A percentile compares a stretch with the other conserved stretches of the same genome.
These are phyloP conservation scores for Agrenia bidenticulata DNA, from an alignment of 2,888 invertebrate species.

Conservation along the genomic window DNA sequence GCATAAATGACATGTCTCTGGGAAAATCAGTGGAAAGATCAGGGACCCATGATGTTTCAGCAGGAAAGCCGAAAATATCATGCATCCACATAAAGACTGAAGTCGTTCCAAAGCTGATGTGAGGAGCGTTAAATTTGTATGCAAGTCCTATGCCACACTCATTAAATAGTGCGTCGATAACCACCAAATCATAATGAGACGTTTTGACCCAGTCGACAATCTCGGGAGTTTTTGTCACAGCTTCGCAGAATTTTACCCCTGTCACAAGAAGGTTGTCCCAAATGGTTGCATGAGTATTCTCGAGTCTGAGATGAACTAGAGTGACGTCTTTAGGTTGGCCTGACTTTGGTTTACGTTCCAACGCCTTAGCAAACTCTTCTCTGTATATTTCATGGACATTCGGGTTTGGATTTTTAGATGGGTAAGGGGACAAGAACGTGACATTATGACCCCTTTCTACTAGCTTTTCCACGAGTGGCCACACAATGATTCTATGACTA, in stretches of 20 bases:
- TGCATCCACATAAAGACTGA: background rate
- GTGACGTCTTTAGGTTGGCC: constrained; percentile 22
- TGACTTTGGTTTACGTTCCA: background rate
- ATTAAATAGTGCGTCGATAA: constrained; percentile 39
- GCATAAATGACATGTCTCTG: constrained; percentile 23
- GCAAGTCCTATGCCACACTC: constrained; percentile 39
- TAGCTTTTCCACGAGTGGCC: constrained; percentile 46
- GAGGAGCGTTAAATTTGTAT: constrained; percentile 26
- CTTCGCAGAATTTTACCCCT: constrained; percentile 14
- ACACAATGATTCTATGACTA: constrained; percentile 43
- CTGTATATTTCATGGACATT: constrained; percentile 34
- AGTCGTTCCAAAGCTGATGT: background rate
- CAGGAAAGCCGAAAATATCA: background rate
- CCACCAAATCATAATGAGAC: constrained; percentile 40
- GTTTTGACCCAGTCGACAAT: constrained; percentile 32
- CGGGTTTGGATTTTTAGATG: constrained; percentile 33
- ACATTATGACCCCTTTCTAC: constrained; percentile 40
- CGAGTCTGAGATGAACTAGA: constrained; percentile 25
- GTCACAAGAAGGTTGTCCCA: background rate
- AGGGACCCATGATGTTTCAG: constrained; percentile 16
- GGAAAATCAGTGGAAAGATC: background rate
- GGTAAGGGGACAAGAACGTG: constrained; percentile 38
- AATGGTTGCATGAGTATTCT: constrained; percentile 16
- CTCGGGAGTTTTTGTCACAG: constrained; percentile 21
- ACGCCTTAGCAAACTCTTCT: constrained; percentile 12